phyloP scores from a whole-genome alignment of 2,888 invertebrate genomes.

The Melitaea athalia region DNA sequence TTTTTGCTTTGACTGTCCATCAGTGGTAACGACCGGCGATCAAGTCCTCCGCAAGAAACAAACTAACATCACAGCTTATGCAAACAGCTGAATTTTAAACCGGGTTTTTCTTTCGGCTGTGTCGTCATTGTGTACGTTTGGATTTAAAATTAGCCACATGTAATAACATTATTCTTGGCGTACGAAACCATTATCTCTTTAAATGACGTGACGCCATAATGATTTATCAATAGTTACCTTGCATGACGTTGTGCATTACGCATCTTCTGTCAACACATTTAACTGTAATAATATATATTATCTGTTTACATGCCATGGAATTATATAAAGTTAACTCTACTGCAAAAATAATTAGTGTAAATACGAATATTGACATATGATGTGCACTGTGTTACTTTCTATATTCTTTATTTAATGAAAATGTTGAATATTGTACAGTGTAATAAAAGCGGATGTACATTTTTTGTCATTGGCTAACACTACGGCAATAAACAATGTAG shows the following conservation, averaged over 20 bases:
- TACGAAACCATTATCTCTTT: neutral
- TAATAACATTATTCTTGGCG: neutral
- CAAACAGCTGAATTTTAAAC: conserved; percentile 23
- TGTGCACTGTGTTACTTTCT: too few species aligned
- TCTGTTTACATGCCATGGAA: too few species aligned
- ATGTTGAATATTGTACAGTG: neutral
- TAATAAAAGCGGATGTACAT: conserved; percentile 16
- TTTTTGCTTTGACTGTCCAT: conserved; percentile 77
- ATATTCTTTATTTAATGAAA: too few species aligned
- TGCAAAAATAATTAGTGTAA: too few species aligned
- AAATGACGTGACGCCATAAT: neutral
- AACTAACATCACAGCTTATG: conserved; percentile 36
- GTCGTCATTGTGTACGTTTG: neutral
- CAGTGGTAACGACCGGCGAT: conserved; percentile 45
- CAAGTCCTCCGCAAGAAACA: conserved; percentile 36
- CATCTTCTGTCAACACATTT: neutral
- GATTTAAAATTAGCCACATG: neutral
- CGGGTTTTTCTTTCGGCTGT: conserved; percentile 19
- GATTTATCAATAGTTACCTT: neutral
- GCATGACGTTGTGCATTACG: neutral
- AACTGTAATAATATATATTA: neutral
- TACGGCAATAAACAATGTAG: conserved; percentile 11
- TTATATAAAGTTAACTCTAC: too few species aligned
- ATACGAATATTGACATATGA: too few species aligned
- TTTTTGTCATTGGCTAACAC: neutral